These are phyloP conservation scores for Leptodactylus fallax DNA, from an alignment of 2,797 vertebrate genomes.

Conservation along the genomic window DNA sequence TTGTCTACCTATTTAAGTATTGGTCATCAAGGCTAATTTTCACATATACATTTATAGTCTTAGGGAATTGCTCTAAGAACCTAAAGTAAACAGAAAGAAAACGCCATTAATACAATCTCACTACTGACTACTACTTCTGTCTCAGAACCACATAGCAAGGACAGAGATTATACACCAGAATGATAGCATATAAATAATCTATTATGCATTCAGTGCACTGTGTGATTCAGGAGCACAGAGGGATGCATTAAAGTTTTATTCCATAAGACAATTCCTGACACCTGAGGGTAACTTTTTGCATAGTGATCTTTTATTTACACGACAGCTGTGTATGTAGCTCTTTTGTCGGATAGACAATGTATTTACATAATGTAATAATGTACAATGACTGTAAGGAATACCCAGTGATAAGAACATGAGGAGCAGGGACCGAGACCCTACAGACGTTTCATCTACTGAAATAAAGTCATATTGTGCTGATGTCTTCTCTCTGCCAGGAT, in stretches of 20 bases:
- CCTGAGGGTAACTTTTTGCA: conserved; percentile 29
- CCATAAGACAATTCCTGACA: conserved; percentile 6
- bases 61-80: no score
- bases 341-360: background rate
- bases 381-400: background rate
- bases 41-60: no score
- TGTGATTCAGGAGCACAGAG: conserved; percentile 28
- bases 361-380: conserved; percentile 33
- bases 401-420: background rate
- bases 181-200: conserved; percentile 48
- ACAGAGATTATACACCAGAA: conserved; percentile 13
- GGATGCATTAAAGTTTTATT: conserved; percentile 32
- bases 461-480: background rate
- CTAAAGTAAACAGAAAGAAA: background rate
- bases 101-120: background rate
- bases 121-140: background rate
- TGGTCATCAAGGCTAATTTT: no score
- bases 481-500: background rate
- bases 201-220: conserved; percentile 51
- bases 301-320: conserved; percentile 45
- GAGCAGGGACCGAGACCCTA: background rate
- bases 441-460: background rate
- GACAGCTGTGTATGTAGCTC: conserved; percentile 9
- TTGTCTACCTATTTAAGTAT: no score
- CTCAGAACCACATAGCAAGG: background rate